A percentile compares a stretch with the other conserved stretches of the same genome.
Conservation (phyloP, 1,140 invertebrate species). For the Eriosoma lanigerum region DNA sequence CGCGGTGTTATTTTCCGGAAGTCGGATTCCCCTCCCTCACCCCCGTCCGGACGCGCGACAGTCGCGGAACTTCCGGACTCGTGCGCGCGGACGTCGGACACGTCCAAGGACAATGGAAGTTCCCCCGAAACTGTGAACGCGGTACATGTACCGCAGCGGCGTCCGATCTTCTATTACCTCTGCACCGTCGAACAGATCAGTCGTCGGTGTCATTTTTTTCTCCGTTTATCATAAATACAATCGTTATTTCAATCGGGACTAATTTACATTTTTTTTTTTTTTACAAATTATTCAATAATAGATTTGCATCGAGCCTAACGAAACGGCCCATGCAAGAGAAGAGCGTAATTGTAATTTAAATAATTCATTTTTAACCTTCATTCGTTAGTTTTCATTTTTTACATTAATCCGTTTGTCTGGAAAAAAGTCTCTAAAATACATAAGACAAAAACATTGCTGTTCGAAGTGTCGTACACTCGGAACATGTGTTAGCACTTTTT, state of each 20-base stretch:
- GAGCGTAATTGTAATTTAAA: not conserved
- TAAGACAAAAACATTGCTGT: not conserved
- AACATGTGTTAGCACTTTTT: slow-evolving; percentile 20
- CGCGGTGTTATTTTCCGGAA: slow-evolving; percentile 32
- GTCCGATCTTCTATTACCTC: not conserved
- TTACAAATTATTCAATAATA: not conserved
- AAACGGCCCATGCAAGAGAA: not conserved
- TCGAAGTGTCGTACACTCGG: slow-evolving; percentile 19
- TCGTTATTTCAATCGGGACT: not conserved
- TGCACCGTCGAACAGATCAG: not conserved
- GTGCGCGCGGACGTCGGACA: not conserved
- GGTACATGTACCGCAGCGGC: not conserved
- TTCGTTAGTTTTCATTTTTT: too few species aligned
- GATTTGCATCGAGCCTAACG: not conserved
- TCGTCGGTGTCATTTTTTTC: not conserved
- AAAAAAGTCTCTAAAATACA: not conserved
- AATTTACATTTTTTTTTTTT: not conserved
- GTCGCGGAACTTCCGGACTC: slow-evolving; percentile 30
- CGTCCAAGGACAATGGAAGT: not conserved
- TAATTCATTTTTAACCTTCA: not conserved
- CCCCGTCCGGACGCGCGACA: not conserved
- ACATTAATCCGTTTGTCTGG: too few species aligned
- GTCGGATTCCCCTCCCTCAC: not conserved
- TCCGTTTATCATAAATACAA: not conserved
- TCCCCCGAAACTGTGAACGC: not conserved